A percentile compares a stretch with the other conserved stretches of the same genome.
Conservation (phyloP, 1,140 invertebrate species). For the Pseudomyrmex concolor region DNA sequence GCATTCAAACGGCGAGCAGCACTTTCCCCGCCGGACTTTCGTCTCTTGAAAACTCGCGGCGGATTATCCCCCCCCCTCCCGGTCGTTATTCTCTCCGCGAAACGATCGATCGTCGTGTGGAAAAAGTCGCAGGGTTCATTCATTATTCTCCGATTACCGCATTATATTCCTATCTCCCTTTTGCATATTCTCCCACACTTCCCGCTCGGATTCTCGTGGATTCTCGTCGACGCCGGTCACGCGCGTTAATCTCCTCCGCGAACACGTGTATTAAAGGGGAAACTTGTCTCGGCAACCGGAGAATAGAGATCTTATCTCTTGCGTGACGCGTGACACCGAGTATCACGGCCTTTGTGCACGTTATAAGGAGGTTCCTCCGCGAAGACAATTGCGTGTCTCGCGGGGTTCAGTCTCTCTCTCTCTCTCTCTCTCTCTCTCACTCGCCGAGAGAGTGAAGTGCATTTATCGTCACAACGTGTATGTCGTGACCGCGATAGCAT, state of each 20-base stretch:
- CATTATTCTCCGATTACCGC: constrained; percentile 37
- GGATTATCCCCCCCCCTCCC: no score
- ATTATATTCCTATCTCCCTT: background rate
- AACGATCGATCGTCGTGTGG: constrained; percentile 21
- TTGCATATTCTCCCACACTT: background rate
- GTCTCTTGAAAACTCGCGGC: no score
- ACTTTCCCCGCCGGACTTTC: no score
- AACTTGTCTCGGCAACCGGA: background rate
- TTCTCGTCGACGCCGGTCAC: background rate
- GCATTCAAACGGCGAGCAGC: no score
- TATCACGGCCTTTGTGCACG: background rate
- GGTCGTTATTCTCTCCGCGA: background rate
- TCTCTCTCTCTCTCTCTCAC: no score
- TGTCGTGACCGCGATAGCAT: background rate
- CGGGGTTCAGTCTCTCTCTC: no score
- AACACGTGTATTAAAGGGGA: background rate
- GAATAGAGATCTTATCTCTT: background rate
- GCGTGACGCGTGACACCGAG: background rate
- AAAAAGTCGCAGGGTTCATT: constrained; percentile 27
- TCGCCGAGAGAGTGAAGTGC: background rate
- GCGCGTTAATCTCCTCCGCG: background rate
- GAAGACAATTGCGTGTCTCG: background rate
- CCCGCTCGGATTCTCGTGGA: constrained; percentile 14
- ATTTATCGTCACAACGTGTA: background rate
- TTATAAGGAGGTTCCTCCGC: background rate